phyloP scores from a whole-genome alignment of 2,888 invertebrate genomes.

The Ecliptopera silaceata region DNA sequence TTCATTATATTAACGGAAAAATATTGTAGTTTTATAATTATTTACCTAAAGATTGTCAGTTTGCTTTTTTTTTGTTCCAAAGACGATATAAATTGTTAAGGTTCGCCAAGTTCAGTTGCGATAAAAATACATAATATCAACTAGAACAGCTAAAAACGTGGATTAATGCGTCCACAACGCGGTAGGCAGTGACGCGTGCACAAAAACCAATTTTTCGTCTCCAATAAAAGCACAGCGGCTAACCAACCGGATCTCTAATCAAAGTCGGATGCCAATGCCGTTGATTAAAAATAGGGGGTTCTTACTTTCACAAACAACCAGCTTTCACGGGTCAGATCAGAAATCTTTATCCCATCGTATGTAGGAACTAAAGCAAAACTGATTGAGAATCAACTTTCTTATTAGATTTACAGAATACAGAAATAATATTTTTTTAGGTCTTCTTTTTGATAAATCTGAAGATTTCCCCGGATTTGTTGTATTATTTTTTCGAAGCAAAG shows the following conservation, averaged over 20 bases:
- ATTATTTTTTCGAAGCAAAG: too few species aligned
- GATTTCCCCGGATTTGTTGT: too few species aligned
- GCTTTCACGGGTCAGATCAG: slow-evolving; percentile 24
- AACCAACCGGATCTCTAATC: slow-evolving; percentile 38
- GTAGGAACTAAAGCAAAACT: not conserved
- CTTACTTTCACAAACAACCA: slow-evolving; percentile 32
- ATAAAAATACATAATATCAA: too few species aligned
- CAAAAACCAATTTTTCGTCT: slow-evolving; percentile 35
- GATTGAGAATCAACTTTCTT: not conserved
- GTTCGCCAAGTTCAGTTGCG: too few species aligned
- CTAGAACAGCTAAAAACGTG: too few species aligned
- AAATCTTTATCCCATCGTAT: not conserved
- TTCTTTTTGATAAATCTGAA: too few species aligned
- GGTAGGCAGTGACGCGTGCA: slow-evolving; percentile 21
- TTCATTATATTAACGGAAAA: too few species aligned
- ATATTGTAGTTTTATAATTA: too few species aligned
- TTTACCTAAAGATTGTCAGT: too few species aligned
- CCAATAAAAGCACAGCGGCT: slow-evolving; percentile 35
- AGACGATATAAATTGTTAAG: too few species aligned
- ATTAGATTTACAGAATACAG: not conserved
- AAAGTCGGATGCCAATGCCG: slow-evolving; percentile 27
- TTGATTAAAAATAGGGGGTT: slow-evolving; percentile 40
- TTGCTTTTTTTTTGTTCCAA: too few species aligned
- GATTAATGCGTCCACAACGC: not conserved
- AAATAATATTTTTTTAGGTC: not conserved